Conservation (phyloP, 2,797 vertebrate species). For the Coluber constrictor region DNA sequence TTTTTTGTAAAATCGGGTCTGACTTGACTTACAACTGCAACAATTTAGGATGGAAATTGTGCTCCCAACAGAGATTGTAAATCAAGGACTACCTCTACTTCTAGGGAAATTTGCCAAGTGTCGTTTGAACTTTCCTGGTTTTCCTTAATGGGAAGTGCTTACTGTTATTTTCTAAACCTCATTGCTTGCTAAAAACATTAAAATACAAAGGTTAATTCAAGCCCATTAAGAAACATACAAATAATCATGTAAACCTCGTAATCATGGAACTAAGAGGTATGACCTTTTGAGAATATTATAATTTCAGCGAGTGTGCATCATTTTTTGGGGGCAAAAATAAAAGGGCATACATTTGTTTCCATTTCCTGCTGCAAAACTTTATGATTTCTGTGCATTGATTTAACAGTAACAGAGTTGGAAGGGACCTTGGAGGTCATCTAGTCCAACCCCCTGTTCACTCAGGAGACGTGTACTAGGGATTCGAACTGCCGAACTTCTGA, state of each 20-base stretch:
- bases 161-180: background rate
- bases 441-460: too few relatives aligned
- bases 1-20: background rate
- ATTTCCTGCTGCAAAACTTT: background rate
- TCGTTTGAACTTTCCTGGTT: background rate
- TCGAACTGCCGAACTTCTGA: too few relatives aligned
- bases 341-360: background rate
- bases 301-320: background rate
- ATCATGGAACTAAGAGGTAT: background rate
- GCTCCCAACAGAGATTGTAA: background rate
- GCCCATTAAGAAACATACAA: background rate
- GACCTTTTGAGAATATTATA: background rate
- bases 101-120: background rate
- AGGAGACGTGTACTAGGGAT: too few relatives aligned
- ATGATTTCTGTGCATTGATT: background rate
- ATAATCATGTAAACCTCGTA: background rate
- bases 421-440: too few relatives aligned
- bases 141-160: background rate
- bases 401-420: too few relatives aligned
- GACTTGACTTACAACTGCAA: background rate
- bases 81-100: background rate
- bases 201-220: background rate
- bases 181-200: background rate
- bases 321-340: background rate
- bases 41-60: background rate